Evolutionary conservation across 2,113 vertebrate genomes (phyloP), one percentile per base, ranked within the genome.

Genomic region (Pedetes capensis): DNA sequence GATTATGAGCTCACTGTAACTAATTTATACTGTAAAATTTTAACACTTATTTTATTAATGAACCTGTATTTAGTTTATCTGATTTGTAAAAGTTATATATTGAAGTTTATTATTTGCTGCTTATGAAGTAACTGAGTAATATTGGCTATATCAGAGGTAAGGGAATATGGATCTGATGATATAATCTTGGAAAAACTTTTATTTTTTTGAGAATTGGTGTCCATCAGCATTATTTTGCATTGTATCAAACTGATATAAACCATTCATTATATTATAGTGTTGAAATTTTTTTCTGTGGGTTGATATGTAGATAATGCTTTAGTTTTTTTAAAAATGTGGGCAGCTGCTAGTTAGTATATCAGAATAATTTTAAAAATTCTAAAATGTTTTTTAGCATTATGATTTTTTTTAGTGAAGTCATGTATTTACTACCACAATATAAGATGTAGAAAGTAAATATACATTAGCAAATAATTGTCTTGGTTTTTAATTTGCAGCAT

Each of bases 21-120:
- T 96, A 95, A 61, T 68, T 17, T 59, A 1, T 92, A 90, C 27
- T 57, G 95, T 80, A 90, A 72, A 72, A 42, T 92, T 90, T 23
- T 95, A 79, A 53, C 32, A 88, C 81, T 95, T 61, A 12, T 85
- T 94, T 93, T 78, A 72, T 74, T 92, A 78, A 71, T 55, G 25
- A 94, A 47, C 16, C 16, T 4, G 9, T 49, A 53, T 69, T 87
- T 96, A 87, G 9, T 57, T 91, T 85, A 83, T 55, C n/a, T 76
- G 32, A 63, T 87, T 94, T 95, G 20, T 12, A 64, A 78, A 92
- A 93, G 72, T 63, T 74, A 61, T 53, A 22, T 1, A 79, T 59
- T 64, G 55, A 17, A 0, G 89, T 93, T 8, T 64, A 84, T 95
- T 63, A 90, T 64, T 69, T 93, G n/a, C n/a, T 89, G 0, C 80